Percentiles rank a stretch among this genome's conserved stretches.
Evolutionary conservation across 1,140 invertebrate species (phyloP).

Genomic region (Drosophila sucinea): DNA sequence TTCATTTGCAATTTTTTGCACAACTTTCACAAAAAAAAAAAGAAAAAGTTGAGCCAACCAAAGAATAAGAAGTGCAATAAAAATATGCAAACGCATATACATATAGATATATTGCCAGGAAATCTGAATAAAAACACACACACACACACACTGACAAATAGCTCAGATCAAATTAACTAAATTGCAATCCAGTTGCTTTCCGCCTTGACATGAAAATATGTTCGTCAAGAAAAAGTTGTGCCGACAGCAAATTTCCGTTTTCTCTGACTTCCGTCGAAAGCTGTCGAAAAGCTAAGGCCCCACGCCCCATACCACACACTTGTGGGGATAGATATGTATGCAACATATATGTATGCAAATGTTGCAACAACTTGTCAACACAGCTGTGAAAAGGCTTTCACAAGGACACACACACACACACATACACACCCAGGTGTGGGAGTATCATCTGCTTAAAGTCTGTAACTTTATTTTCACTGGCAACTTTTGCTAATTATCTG

Average conservation of each 20-base stretch:
- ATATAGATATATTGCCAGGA: not conserved
- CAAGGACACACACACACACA: slow-evolving; percentile 4
- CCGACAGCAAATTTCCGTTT: slow-evolving; percentile 62
- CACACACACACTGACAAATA: slow-evolving; percentile 34
- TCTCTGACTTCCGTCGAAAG: slow-evolving; percentile 32
- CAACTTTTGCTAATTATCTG: slow-evolving; percentile 59
- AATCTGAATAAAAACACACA: slow-evolving; percentile 12
- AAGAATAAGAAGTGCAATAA: slow-evolving; percentile 22
- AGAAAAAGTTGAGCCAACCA: slow-evolving; percentile 60
- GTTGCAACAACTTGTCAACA: slow-evolving; percentile 54
- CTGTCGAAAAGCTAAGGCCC: slow-evolving; percentile 18
- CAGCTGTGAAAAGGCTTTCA: slow-evolving; percentile 17
- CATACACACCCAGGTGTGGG: slow-evolving; percentile 1
- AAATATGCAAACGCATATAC: not conserved
- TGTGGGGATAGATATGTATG: not conserved
- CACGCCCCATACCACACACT: slow-evolving; percentile 22
- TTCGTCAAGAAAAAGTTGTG: slow-evolving; percentile 38
- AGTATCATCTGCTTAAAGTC: slow-evolving; percentile 30
- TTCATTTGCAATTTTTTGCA: slow-evolving; percentile 47
- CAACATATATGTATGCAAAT: slow-evolving; percentile 38
- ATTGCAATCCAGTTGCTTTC: slow-evolving; percentile 55
- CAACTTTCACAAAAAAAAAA: slow-evolving; percentile 62
- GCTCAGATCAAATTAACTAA: slow-evolving; percentile 62
- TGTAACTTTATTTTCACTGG: slow-evolving; percentile 47
- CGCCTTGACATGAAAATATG: slow-evolving; percentile 23